Base-by-base conservation (phyloP, 1,140 invertebrate genomes). In the Trichonephila clavata region DNA sequence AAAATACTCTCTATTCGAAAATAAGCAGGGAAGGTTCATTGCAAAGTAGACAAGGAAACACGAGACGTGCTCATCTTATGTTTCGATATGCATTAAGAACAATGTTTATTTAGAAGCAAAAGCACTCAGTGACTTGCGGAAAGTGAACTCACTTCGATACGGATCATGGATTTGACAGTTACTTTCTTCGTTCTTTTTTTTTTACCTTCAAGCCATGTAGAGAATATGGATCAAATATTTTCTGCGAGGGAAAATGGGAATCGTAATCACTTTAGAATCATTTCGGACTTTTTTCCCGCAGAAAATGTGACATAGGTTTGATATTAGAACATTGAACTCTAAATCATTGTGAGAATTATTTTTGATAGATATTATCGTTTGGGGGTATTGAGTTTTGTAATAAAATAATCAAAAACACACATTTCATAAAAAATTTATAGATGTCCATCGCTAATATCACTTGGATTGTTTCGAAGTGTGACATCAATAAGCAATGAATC, bases 131-230 rank as follows among this genome's bases (percentile, higher is more conserved):
- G 91, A 92, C 81, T 59, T 86, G 60, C 39, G 20, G 50, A 21
- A 59, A 27, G 60, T 57, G 80, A 65, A 92, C 80, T 92, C 57
- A 5, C 59, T 27, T 14, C 83, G 91, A 71, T 39, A 92, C 91
- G 91, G 91, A 92, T 92, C 91, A 92, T 8, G n/a, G 91, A 77
- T 0, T 92, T 92, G 91, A 92, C 91, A 92, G 91, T 92, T 92
- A 92, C 83, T 86, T 86, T 92, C 81, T 20, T n/a, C 65, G 8
- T 65, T n/a, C 21, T 65, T 43, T 88, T 71, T 86, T 71, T 60
- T 86, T 65, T 92, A 18, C 71, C 71, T 81, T 27, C n/a, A 80
- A 14, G 21, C 63, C 83, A 68, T 61, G 16, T 21, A 5, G 65
- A 61, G 91, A 92, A 92, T 92, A 77, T 92, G 32, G 91, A 86